Conservation (phyloP, 1,140 invertebrate genomes). For the Caenorhabditis tropicalis region DNA sequence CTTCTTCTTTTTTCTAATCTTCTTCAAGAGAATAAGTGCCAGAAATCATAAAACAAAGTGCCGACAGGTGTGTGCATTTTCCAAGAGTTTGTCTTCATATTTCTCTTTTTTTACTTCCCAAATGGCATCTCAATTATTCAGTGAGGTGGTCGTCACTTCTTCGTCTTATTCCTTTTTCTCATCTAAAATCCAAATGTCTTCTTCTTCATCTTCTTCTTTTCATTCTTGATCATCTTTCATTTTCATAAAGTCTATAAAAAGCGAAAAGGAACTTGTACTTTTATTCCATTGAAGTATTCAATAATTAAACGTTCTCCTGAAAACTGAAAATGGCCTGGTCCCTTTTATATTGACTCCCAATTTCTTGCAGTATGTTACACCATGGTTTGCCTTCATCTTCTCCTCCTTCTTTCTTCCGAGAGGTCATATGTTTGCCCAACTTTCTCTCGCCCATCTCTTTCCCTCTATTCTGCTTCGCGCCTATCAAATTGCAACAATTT, state of each 20-base stretch:
- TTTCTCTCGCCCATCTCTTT: constrained; percentile 39
- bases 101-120: not conserved
- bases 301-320: too few relatives aligned
- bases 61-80: not conserved
- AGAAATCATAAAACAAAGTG: too few relatives aligned
- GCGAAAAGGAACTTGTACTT: not conserved
- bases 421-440: constrained; percentile 43
- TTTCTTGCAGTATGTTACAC: constrained; percentile 39
- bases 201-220: not conserved
- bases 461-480: constrained; percentile 14
- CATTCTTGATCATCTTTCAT: not conserved
- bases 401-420: constrained; percentile 37
- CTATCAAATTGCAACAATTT: constrained; percentile 44
- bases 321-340: not conserved
- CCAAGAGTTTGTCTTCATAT: not conserved
- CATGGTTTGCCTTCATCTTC: constrained; percentile 37
- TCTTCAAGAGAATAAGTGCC: not conserved
- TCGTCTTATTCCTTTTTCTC: not conserved
- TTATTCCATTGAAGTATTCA: too few relatives aligned
- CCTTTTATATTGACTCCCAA: constrained; percentile 11
- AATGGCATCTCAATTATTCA: constrained; percentile 20
- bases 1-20: not conserved
- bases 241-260: not conserved
- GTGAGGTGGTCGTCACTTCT: not conserved
- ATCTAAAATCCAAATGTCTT: not conserved